Evolutionary conservation across 2,113 vertebrate genomes (phyloP).

Genomic region (Origma solitaria): DNA sequence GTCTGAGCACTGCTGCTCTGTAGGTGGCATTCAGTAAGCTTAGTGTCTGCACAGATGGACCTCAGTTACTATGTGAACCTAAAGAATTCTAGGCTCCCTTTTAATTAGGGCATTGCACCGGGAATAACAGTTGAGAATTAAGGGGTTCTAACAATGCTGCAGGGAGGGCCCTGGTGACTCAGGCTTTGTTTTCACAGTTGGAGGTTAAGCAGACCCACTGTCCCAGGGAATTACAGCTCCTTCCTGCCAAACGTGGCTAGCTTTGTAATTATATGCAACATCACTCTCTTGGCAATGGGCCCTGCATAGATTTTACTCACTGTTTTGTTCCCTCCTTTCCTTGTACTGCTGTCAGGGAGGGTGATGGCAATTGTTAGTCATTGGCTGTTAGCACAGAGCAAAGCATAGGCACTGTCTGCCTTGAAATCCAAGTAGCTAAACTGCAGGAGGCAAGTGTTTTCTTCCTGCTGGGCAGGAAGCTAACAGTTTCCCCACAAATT

Average conservation of each 20-base stretch:
- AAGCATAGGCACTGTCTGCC: neutral
- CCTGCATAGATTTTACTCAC: conserved; percentile 39
- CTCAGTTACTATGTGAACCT: neutral
- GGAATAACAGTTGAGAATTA: conserved; percentile 19
- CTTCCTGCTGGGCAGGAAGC: conserved; percentile 47
- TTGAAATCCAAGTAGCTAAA: conserved; percentile 38
- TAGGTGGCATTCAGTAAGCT: neutral
- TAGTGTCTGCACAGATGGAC: neutral
- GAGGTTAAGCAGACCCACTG: conserved; percentile 20
- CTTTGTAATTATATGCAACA: conserved; percentile 27
- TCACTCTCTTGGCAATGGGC: conserved; percentile 15
- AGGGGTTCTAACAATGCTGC: neutral
- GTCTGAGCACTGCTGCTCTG: neutral
- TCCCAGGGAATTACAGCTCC: conserved; percentile 29
- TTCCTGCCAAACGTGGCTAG: conserved; percentile 19
- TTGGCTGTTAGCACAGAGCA: neutral
- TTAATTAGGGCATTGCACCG: conserved; percentile 17
- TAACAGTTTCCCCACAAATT: neutral
- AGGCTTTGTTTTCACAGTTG: conserved; percentile 21
- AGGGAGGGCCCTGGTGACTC: neutral
- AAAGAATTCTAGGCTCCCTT: neutral
- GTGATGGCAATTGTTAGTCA: conserved; percentile 31
- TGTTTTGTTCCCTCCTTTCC: conserved; percentile 13
- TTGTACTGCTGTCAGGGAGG: conserved; percentile 37
- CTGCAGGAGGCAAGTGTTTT: conserved; percentile 31